Percentiles rank a stretch among this genome's conserved stretches.
Conservation (phyloP, 2,888 invertebrate genomes). For the Synanthedon tipuliformis region DNA sequence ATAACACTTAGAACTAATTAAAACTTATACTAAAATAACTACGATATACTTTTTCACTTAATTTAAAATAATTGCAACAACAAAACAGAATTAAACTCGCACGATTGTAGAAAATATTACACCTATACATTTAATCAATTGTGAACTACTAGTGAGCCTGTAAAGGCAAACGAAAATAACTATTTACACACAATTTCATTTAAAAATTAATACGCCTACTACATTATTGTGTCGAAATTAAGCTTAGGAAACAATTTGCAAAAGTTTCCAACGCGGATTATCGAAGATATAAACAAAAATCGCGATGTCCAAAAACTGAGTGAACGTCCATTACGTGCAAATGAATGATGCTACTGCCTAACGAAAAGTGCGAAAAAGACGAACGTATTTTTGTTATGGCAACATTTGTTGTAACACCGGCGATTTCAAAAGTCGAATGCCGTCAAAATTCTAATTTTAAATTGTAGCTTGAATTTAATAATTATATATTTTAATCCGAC, state of each 20-base stretch:
- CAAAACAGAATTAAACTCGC: constrained; percentile 23
- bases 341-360: constrained; percentile 62
- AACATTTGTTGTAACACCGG: constrained; percentile 28
- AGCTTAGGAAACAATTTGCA: constrained; percentile 57
- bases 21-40: constrained; percentile 36
- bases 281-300: constrained; percentile 66
- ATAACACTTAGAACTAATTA: constrained; percentile 15
- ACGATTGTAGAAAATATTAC: constrained; percentile 22
- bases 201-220: constrained; percentile 45
- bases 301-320: constrained; percentile 44
- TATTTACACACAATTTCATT: constrained; percentile 38
- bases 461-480: not conserved
- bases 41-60: constrained; percentile 21
- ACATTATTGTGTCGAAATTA: constrained; percentile 43
- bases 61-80: constrained; percentile 30
- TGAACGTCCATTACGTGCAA: constrained; percentile 63
- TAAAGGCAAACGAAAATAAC: constrained; percentile 35
- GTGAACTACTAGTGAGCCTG: constrained; percentile 24
- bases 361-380: constrained; percentile 49
- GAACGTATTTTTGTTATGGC: constrained; percentile 49
- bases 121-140: constrained; percentile 28
- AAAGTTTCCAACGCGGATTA: constrained; percentile 63
- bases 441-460: not conserved
- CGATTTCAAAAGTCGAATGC: not conserved
- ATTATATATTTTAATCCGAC: no score